Base-by-base conservation (phyloP, 2,113 vertebrate species). In the Canis aureus region DNA sequence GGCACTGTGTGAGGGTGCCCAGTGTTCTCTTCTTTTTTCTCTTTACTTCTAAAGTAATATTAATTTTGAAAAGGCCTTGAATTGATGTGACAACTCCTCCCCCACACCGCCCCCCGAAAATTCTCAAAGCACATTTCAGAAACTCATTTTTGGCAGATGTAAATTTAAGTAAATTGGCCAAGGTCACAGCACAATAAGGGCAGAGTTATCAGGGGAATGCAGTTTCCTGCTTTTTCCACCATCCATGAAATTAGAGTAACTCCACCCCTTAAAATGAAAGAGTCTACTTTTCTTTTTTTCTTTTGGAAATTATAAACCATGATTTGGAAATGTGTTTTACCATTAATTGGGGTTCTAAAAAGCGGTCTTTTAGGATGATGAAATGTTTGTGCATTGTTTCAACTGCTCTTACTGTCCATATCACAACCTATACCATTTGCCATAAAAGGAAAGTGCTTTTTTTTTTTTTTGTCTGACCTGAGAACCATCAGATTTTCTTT, bases 131-230 rank as follows among this genome's bases (percentile, higher is more conserved):
- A 93, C 90, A 89, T 96, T 96, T 97, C 51, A 97, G 96, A 98
- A 97, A 91, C 91, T 97, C 94, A 79, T 95, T 98, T 97, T 96
- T 98, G 98, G 97, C 98, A 97, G 97, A 98, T 98, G 97, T 98
- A 98, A 97, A 97, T 97, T 98, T 97, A 95, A 96, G 96, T 95
- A 94, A 97, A 98, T 98, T 98, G 97, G 66, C 97, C 97, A 98
- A 98, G 98, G 98, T 98, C 97, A 97, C 89, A 94, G 97, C 94
- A 98, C 98, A 98, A 98, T 98, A 96, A 98, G 97, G 89, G 81
- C 94, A 98, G 97, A 98, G 96, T 98, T 98, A 98, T 98, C 97
- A 98, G 97, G 94, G 92, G 96, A 98, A 93, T 80, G 96, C 97
- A 98, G 97, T 97, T 98, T 98, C 98, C 98, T 98, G 98, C 97